Percentiles rank a stretch among this genome's conserved stretches.
Evolutionary conservation across 1,140 invertebrate genomes (phyloP).

Genomic region (Microplitis mediator): DNA sequence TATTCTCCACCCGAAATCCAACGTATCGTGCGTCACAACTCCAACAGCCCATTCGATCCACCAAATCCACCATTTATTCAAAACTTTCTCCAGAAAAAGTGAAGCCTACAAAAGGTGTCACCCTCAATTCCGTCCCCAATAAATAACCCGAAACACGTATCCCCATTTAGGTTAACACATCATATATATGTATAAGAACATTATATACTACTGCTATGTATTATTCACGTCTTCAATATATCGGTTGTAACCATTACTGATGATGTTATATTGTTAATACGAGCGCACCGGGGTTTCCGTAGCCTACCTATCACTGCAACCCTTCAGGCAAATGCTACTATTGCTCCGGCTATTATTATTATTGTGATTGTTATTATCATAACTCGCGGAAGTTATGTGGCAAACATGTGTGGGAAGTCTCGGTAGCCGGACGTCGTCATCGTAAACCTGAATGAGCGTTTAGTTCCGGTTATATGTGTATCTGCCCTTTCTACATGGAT

Average conservation of each 20-base stretch:
- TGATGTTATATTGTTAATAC: constrained; percentile 26
- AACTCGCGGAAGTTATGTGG: constrained; percentile 30
- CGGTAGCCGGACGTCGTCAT: not conserved
- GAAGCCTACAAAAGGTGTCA: too few species aligned
- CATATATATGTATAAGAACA: not conserved
- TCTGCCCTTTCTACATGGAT: too few species aligned
- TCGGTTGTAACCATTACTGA: constrained; percentile 24
- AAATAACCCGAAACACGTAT: too few species aligned
- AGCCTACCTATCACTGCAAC: not conserved
- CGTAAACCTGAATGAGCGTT: constrained; percentile 8
- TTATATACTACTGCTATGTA: constrained; percentile 23
- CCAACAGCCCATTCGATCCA: too few species aligned
- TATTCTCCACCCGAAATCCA: not conserved
- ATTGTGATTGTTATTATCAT: constrained; percentile 28
- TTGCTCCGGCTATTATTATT: not conserved
- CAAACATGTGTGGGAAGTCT: constrained; percentile 15
- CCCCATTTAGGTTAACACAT: too few species aligned
- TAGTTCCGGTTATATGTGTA: not conserved
- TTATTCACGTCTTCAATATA: constrained; percentile 26
- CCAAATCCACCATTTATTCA: too few species aligned
- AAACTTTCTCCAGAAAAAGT: too few species aligned
- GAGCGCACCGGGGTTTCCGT: not conserved
- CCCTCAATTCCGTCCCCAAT: too few species aligned
- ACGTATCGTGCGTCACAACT: too few species aligned
- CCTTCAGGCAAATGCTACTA: not conserved